A percentile compares a stretch with the other conserved stretches of the same genome.
Conservation (phyloP, 2,113 vertebrate species). For the Semnornis frantzii region DNA sequence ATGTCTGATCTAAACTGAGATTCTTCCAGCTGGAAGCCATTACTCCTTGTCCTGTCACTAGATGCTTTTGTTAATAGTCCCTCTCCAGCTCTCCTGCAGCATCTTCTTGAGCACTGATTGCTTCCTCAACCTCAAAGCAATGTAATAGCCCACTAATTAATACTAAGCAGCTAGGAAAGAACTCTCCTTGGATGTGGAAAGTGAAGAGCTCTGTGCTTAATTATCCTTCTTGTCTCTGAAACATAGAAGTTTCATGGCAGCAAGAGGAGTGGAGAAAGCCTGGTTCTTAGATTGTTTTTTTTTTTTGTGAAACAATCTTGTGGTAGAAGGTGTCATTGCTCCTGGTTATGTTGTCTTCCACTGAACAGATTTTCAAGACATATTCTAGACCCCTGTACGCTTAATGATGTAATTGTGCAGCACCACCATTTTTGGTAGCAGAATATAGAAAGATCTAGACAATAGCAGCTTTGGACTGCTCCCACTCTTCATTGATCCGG, state of each 20-base stretch:
- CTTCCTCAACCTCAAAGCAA: neutral
- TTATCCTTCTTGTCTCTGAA: neutral
- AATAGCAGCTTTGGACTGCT: neutral
- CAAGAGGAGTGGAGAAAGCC: neutral
- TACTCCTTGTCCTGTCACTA: too few relatives aligned
- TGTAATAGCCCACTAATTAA: neutral
- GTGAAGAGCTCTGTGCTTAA: neutral
- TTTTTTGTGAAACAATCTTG: neutral
- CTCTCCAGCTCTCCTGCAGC: neutral
- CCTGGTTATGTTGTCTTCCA: neutral
- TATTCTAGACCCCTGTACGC: neutral
- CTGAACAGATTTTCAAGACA: neutral
- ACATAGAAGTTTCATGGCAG: neutral
- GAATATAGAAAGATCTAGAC: neutral
- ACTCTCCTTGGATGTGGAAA: neutral
- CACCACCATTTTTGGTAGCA: neutral
- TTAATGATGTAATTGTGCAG: neutral
- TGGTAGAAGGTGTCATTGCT: neutral
- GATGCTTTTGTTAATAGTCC: too few relatives aligned
- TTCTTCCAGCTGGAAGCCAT: too few relatives aligned
- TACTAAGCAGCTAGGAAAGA: neutral
- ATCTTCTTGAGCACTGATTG: neutral
- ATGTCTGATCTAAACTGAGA: too few relatives aligned
- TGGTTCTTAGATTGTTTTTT: neutral
- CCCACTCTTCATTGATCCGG: neutral